phyloP scores from a whole-genome alignment of 2,113 vertebrate genomes.

The Oncorhynchus tshawytscha region DNA sequence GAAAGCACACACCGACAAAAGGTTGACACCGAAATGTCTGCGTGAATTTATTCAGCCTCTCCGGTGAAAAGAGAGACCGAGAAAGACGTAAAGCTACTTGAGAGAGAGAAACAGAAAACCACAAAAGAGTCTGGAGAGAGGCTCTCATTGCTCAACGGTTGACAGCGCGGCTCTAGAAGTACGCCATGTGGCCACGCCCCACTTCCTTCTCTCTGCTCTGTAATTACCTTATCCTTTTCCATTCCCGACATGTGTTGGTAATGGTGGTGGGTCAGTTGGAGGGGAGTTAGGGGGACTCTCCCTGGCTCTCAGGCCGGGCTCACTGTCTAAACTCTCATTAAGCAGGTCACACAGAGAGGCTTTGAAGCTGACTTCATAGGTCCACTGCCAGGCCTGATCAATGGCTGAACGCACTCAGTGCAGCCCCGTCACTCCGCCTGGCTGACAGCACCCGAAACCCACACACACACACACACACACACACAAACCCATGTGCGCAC shows the following conservation, averaged over 20 bases:
- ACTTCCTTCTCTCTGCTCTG: background rate
- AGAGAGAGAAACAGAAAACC: background rate
- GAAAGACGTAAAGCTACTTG: background rate
- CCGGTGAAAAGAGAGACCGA: background rate
- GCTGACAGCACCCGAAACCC: background rate
- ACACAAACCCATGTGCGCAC: background rate
- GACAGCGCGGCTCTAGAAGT: background rate
- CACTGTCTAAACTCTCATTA: conserved; percentile 25
- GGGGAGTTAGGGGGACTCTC: background rate
- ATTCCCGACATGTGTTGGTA: conserved; percentile 2
- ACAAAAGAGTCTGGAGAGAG: conserved; percentile 23
- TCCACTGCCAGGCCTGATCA: conserved; percentile 28
- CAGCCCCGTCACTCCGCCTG: conserved; percentile 5
- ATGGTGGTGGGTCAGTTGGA: conserved; percentile 6
- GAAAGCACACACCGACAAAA: no score
- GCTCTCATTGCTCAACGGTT: background rate
- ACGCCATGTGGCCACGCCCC: background rate
- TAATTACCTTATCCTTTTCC: background rate
- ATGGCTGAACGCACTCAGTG: conserved; percentile 18
- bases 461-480: background rate
- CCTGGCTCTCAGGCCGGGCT: conserved; percentile 6
- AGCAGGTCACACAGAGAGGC: conserved; percentile 6
- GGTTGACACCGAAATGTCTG: no score
- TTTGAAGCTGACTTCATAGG: conserved; percentile 36
- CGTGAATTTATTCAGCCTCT: background rate